Conservation (phyloP, 2,888 invertebrate genomes). For the Synanthedon andrenaeformis region DNA sequence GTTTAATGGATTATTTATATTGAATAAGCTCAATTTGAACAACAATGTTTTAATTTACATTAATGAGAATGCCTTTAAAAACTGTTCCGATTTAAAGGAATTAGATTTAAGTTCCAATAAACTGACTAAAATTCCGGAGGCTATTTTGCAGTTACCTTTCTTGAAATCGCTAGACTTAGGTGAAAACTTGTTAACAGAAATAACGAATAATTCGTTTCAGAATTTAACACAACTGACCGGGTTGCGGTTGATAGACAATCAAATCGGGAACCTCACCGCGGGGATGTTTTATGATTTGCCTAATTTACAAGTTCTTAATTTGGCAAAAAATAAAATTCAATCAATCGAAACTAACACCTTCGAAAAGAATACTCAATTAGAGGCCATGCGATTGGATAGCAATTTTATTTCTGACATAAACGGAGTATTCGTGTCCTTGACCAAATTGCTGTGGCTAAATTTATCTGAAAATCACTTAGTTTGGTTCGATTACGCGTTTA, state of each 20-base stretch:
- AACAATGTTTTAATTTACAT: constrained; percentile 84
- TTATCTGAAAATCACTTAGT: constrained; percentile 91
- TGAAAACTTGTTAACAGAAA: constrained; percentile 87
- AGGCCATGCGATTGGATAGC: constrained; percentile 88
- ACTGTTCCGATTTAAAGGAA: constrained; percentile 89
- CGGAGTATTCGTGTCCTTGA: constrained; percentile 87
- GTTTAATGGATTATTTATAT: constrained; percentile 85
- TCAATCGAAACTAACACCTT: constrained; percentile 87
- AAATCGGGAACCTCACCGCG: constrained; percentile 86
- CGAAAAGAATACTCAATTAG: constrained; percentile 83
- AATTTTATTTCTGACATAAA: constrained; percentile 91
- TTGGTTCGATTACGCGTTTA: constrained; percentile 93
- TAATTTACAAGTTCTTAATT: constrained; percentile 85
- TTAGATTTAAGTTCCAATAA: constrained; percentile 90
- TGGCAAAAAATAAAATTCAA: constrained; percentile 90
- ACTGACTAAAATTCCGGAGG: constrained; percentile 84
- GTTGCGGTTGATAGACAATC: constrained; percentile 89
- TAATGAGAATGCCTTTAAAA: constrained; percentile 84
- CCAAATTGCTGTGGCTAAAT: constrained; percentile 87
- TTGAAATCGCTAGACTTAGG: constrained; percentile 91
- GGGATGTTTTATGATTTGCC: constrained; percentile 89
- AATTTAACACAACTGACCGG: constrained; percentile 89
- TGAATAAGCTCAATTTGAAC: constrained; percentile 86
- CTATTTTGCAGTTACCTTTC: constrained; percentile 82
- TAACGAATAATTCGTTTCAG: constrained; percentile 86